Evolutionary conservation across 1,140 invertebrate species (phyloP).

Genomic region (Bombus polaris): DNA sequence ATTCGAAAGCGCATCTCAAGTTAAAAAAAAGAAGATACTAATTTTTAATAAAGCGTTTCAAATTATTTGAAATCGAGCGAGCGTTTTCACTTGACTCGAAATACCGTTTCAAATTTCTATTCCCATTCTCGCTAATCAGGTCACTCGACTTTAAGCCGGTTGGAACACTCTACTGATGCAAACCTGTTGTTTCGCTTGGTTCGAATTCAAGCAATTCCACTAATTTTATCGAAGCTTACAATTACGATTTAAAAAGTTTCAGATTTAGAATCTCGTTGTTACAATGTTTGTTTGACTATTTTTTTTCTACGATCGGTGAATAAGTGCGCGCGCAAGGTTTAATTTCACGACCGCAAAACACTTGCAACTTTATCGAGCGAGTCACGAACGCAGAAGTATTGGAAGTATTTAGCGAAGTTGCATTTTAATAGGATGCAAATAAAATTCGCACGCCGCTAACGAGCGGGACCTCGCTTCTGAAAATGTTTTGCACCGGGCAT

Average conservation of each 20-base stretch:
- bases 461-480: constrained; percentile 18
- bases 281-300: neutral
- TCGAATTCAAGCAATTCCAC: no score
- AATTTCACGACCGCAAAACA: neutral
- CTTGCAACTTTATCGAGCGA: constrained; percentile 31
- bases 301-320: neutral
- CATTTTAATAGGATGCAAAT: constrained; percentile 52
- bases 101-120: no score
- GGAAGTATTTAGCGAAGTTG: constrained; percentile 42
- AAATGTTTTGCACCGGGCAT: constrained; percentile 11
- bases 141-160: no score
- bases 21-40: no score
- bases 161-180: no score
- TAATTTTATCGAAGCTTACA: no score
- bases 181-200: no score
- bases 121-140: no score
- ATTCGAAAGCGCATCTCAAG: no score
- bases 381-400: constrained; percentile 11
- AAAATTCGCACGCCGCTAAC: constrained; percentile 25
- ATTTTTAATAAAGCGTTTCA: no score
- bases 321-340: neutral
- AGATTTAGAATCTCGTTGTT: neutral
- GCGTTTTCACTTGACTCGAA: no score
- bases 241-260: neutral
- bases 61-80: no score